These are phyloP conservation scores for Megalops atlanticus DNA, from an alignment of 2,113 vertebrate genomes.

Conservation along the genomic window DNA sequence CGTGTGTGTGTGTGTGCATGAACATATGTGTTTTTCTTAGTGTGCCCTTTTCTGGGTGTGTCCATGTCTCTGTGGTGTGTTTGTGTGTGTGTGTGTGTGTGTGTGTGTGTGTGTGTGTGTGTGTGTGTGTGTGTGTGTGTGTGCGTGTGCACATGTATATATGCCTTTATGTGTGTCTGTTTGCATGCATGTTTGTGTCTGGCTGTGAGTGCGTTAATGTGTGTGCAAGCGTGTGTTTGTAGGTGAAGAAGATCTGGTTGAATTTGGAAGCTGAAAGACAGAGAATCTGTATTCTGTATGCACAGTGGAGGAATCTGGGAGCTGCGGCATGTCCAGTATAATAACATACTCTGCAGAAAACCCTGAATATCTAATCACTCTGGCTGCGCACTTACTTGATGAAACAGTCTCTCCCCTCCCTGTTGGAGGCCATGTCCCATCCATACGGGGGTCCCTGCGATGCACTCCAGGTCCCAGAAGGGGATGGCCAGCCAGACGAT, in stretches of 20 bases:
- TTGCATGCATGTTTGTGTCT: not conserved
- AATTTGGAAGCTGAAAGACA: conserved; percentile 57
- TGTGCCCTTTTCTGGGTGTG: not conserved
- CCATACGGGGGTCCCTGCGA: conserved; percentile 89
- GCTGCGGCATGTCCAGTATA: conserved; percentile 63
- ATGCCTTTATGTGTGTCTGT: too few relatives aligned
- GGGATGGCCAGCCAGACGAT: conserved; percentile 90
- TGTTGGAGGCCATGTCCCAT: conserved; percentile 86
- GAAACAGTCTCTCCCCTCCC: conserved; percentile 88
- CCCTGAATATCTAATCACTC: not conserved
- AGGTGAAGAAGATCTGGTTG: conserved; percentile 52
- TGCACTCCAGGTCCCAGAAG: conserved; percentile 86
- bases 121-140: too few relatives aligned
- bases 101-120: too few relatives aligned
- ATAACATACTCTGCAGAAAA: not conserved
- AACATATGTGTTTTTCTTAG: not conserved
- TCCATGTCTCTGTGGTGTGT: too few relatives aligned
- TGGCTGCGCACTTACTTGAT: conserved; percentile 74
- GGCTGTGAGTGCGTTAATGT: not conserved
- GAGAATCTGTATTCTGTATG: conserved; percentile 70
- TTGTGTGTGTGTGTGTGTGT: too few relatives aligned
- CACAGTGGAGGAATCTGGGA: conserved; percentile 63
- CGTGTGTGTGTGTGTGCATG: not conserved
- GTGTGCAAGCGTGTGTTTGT: conserved; percentile 2
- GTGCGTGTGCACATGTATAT: too few relatives aligned